These are phyloP conservation scores for Meriones psammophilus DNA, from an alignment of 2,797 vertebrate species.

Conservation along the genomic window DNA sequence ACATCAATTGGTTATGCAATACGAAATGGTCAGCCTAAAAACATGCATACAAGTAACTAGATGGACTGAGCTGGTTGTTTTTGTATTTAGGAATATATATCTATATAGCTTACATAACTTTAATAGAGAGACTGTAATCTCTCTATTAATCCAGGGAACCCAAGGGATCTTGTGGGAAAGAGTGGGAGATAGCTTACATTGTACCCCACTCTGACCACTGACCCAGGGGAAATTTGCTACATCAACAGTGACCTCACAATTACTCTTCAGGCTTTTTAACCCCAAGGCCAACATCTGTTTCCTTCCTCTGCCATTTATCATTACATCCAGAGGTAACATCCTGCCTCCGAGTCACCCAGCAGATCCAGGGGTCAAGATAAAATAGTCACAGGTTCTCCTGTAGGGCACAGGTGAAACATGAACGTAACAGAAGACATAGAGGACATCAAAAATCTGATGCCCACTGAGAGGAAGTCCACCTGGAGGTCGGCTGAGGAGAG, in stretches of 20 bases:
- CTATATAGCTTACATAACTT: background rate
- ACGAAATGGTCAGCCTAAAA: background rate
- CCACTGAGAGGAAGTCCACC: slow-evolving; percentile 60
- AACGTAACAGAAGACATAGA: background rate
- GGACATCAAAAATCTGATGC: background rate
- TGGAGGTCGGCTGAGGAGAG: slow-evolving; percentile 46
- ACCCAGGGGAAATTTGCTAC: background rate
- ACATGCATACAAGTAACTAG: background rate
- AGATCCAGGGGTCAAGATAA: background rate
- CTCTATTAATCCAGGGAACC: too few species aligned
- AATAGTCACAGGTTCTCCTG: fast-evolving
- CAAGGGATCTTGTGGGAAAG: background rate
- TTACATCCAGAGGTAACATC: background rate
- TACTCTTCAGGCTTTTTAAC: background rate
- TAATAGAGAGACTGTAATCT: background rate
- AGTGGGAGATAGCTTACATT: background rate
- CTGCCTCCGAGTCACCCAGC: background rate
- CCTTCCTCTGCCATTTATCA: background rate
- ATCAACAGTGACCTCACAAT: slow-evolving; percentile 80
- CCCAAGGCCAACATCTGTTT: background rate
- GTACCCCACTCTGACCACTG: background rate
- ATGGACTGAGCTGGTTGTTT: background rate
- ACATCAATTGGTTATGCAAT: background rate
- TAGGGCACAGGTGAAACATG: background rate
- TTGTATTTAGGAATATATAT: background rate